Conservation (phyloP, 2,113 vertebrate species). For the Ornithorhynchus anatinus region DNA sequence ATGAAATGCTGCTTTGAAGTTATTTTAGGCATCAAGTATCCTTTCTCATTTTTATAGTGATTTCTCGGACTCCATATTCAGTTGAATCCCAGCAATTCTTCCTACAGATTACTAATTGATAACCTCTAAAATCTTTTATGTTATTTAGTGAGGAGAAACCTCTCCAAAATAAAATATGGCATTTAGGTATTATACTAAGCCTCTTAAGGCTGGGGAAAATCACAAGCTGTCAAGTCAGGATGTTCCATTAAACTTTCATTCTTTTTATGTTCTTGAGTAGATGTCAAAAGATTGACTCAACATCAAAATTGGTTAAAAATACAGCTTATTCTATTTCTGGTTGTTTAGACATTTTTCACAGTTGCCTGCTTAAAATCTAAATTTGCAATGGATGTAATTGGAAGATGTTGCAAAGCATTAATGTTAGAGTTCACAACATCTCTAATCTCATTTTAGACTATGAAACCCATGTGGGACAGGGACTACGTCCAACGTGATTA, state of each 20-base stretch:
- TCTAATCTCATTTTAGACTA: too few relatives aligned
- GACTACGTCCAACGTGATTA: too few relatives aligned
- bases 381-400: background rate
- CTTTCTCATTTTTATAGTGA: too few relatives aligned
- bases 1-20: background rate
- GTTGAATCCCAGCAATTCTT: too few relatives aligned
- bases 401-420: background rate
- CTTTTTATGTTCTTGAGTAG: background rate
- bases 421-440: too few relatives aligned
- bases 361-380: background rate
- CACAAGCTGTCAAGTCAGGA: background rate
- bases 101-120: too few relatives aligned
- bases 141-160: background rate
- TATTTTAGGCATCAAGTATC: too few relatives aligned
- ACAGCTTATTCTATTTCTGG: background rate
- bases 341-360: background rate
- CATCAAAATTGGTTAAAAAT: background rate
- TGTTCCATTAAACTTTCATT: background rate
- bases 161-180: background rate
- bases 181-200: background rate
- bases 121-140: background rate
- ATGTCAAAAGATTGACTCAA: background rate
- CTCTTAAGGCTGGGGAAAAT: constrained; percentile 8
- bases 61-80: too few relatives aligned
- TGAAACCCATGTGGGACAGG: too few relatives aligned